These are phyloP conservation scores for Cyprinella venusta DNA, from an alignment of 2,797 vertebrate species.

Conservation along the genomic window DNA sequence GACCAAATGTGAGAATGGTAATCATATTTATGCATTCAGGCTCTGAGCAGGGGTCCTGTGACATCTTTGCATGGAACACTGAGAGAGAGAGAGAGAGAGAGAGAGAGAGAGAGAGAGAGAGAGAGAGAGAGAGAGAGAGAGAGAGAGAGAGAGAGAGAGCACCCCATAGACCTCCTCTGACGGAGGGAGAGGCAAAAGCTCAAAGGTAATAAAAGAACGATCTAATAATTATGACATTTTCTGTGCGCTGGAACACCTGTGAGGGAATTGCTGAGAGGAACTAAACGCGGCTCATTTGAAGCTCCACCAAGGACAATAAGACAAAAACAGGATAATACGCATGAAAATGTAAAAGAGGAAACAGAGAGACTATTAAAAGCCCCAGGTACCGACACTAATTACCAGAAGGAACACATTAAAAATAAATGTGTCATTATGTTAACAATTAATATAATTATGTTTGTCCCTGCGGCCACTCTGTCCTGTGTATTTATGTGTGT, in stretches of 20 bases:
- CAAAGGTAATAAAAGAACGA: slow-evolving; percentile 61
- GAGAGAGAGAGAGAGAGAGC: neutral
- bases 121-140: too few relatives aligned
- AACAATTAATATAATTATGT: slow-evolving; percentile 82
- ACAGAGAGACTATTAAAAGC: slow-evolving; percentile 62
- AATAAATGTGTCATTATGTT: slow-evolving; percentile 80
- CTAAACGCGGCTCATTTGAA: slow-evolving; percentile 67
- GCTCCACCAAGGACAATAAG: slow-evolving; percentile 61
- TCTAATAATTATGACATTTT: slow-evolving; percentile 68
- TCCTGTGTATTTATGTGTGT: slow-evolving; percentile 39
- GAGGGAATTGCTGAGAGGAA: slow-evolving; percentile 61
- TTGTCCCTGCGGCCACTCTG: slow-evolving; percentile 55
- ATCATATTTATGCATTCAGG: slow-evolving; percentile 40
- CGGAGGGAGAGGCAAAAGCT: slow-evolving; percentile 14
- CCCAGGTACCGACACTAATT: slow-evolving; percentile 73
- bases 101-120: neutral
- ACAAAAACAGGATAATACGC: slow-evolving; percentile 54
- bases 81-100: neutral
- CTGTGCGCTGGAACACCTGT: slow-evolving; percentile 62
- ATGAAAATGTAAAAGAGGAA: slow-evolving; percentile 53
- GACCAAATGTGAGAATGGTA: slow-evolving; percentile 27
- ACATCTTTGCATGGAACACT: neutral
- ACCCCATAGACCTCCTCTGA: neutral
- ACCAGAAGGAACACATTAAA: slow-evolving; percentile 80
- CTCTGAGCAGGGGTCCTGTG: neutral